Evolutionary conservation across 35 echinoderm and acorn worm species (phyloP), one percentile per base, ranked within the genome.

Genomic region (Eucidaris tribuloides): DNA sequence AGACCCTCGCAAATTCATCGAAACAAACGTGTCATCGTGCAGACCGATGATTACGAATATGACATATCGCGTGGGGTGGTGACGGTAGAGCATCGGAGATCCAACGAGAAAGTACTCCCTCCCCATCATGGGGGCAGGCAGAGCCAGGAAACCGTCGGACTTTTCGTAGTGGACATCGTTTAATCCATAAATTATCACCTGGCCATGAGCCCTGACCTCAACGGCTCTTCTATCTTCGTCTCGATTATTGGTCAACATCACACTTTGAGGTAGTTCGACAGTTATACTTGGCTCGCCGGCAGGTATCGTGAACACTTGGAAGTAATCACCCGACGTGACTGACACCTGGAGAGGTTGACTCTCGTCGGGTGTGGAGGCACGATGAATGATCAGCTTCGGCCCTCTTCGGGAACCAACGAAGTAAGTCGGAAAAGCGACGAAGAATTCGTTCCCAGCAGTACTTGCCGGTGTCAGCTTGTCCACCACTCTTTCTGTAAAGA

Each of bases 141-240:
- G 81, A 23, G 81, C 81, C 9, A 68, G 81, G 38, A n/a, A 84
- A 4, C 44, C 81, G 70, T 84, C 81, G 9, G 81, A 84, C n/a
- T 36, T 31, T 64, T 64, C 61, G 17, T 74, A 13, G 68, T n/a
- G 38, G 1, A 40, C 68, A 44, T 74, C 68, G 68, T 74, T 74
- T 35, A 74, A 40, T 74, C 68, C 68, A 25, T 74, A 44, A 27
- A 74, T 2, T 40, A 74, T 42, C 14, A 74, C 68, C 34, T 41
- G 68, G 11, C 68, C 68, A 7, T 41, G 41, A 2, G 68, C 37
- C 24, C 68, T 38, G 11, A 74, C 68, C 37, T 74, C 68, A 33
- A 74, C 68, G 0, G 68, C 35, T 22, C 37, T 42, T 2, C 7
- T 40, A 7, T 11, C 18, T 32, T 74, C 68, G 37, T 42, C 14